A percentile compares a stretch with the other conserved stretches of the same genome.
Conservation (phyloP, 2,888 invertebrate species). For the Mesoligia furuncula region DNA sequence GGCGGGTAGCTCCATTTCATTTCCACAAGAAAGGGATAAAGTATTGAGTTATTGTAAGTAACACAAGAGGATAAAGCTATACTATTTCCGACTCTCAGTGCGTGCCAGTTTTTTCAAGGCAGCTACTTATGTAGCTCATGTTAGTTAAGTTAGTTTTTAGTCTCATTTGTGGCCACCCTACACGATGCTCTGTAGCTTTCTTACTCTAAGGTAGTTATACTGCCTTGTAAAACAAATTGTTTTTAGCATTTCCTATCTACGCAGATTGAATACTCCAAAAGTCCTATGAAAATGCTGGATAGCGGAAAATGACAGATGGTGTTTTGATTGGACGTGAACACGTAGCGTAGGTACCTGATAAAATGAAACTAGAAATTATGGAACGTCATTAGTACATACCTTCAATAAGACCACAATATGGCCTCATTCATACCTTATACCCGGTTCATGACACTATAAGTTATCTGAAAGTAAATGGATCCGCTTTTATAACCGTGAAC, state of each 20-base stretch:
- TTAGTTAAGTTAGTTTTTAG: too few relatives aligned
- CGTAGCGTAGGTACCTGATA: too few relatives aligned
- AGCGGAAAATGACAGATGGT: background rate
- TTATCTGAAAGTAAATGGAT: constrained; percentile 7
- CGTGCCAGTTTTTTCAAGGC: too few relatives aligned
- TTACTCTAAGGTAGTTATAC: too few relatives aligned
- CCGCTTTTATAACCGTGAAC: background rate
- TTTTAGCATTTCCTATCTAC: background rate
- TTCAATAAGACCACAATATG: background rate
- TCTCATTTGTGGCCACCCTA: too few relatives aligned
- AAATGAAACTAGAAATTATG: background rate
- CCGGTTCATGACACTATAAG: background rate
- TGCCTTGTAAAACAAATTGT: background rate
- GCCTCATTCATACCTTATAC: background rate
- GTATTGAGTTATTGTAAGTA: too few relatives aligned
- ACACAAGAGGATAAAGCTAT: too few relatives aligned
- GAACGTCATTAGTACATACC: background rate
- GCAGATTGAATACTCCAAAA: background rate
- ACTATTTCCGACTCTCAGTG: too few relatives aligned
- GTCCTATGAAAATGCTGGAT: background rate
- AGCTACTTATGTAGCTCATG: too few relatives aligned
- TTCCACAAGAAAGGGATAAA: too few relatives aligned
- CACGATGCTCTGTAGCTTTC: too few relatives aligned
- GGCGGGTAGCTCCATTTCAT: too few relatives aligned
- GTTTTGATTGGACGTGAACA: background rate